Evolutionary conservation across 1,140 invertebrate species (phyloP).

Genomic region (Ladona fulva): DNA sequence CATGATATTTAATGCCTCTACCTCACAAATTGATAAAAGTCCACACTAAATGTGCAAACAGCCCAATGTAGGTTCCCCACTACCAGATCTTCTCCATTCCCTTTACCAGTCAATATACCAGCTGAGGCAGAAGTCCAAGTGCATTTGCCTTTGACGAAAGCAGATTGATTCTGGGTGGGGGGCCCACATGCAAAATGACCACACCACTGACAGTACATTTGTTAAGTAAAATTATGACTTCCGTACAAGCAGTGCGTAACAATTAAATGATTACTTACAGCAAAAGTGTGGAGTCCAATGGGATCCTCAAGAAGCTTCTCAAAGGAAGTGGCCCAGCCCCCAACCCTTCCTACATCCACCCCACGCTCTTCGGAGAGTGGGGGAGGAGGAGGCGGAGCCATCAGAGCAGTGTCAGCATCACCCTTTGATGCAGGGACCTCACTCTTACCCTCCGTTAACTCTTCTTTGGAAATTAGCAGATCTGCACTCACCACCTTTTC

Average conservation of each 20-base stretch:
- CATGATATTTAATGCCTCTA: too few relatives aligned
- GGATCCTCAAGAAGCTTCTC: constrained; percentile 82
- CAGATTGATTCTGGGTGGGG: too few relatives aligned
- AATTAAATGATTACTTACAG: constrained; percentile 48
- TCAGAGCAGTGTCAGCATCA: neutral
- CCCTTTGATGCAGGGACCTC: neutral
- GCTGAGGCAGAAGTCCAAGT: too few relatives aligned
- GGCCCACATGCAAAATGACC: too few relatives aligned
- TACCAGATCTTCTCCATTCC: too few relatives aligned
- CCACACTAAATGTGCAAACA: too few relatives aligned
- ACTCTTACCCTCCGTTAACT: neutral
- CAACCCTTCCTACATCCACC: neutral
- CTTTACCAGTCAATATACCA: too few relatives aligned
- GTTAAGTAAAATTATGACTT: neutral
- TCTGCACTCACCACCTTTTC: neutral
- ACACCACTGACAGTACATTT: too few relatives aligned
- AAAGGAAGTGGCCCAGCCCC: constrained; percentile 50
- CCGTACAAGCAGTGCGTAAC: neutral
- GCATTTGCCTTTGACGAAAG: too few relatives aligned
- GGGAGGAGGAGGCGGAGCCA: neutral
- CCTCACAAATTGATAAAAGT: too few relatives aligned
- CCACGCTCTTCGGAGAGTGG: neutral
- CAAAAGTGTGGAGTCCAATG: constrained; percentile 78
- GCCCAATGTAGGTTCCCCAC: too few relatives aligned
- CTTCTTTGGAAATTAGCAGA: neutral